Percentiles rank a stretch among this genome's conserved stretches.
phyloP scores from a whole-genome alignment of 2,113 vertebrate species.

The Geothlypis trichas region DNA sequence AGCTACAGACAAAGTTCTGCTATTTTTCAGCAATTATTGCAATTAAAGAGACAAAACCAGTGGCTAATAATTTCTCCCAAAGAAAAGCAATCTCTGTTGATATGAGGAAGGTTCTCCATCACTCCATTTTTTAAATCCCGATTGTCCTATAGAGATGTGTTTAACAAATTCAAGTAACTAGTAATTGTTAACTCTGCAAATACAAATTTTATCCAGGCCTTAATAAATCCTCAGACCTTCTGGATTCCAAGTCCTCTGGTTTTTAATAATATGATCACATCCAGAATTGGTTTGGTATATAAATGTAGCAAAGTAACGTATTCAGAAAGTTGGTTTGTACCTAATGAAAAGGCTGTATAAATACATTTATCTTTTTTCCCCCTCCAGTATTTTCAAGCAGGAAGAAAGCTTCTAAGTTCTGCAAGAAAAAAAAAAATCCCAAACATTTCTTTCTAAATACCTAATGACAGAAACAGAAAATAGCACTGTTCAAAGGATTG shows the following conservation, averaged over 20 bases:
- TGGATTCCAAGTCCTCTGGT: neutral
- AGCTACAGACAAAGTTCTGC: constrained; percentile 8
- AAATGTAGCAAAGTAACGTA: neutral
- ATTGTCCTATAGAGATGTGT: neutral
- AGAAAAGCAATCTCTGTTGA: neutral
- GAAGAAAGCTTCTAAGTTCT: neutral
- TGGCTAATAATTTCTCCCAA: neutral
- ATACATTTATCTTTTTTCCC: neutral
- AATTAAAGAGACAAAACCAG: neutral
- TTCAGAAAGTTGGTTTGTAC: neutral
- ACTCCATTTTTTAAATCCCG: neutral
- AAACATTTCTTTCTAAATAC: neutral
- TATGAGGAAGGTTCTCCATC: neutral
- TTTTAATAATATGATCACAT: neutral
- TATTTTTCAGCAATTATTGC: constrained; percentile 14
- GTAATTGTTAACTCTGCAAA: neutral
- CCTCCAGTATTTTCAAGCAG: neutral
- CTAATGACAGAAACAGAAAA: neutral
- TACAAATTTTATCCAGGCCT: neutral
- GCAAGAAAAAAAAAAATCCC: neutral
- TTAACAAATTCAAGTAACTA: neutral
- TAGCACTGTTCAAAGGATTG: neutral
- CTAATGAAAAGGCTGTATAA: neutral
- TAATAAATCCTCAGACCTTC: neutral
- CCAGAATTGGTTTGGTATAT: neutral